A percentile compares a stretch with the other conserved stretches of the same genome.
These are phyloP conservation scores for Pygathrix nemaeus DNA, from an alignment of 2,113 vertebrate species.

Conservation along the genomic window DNA sequence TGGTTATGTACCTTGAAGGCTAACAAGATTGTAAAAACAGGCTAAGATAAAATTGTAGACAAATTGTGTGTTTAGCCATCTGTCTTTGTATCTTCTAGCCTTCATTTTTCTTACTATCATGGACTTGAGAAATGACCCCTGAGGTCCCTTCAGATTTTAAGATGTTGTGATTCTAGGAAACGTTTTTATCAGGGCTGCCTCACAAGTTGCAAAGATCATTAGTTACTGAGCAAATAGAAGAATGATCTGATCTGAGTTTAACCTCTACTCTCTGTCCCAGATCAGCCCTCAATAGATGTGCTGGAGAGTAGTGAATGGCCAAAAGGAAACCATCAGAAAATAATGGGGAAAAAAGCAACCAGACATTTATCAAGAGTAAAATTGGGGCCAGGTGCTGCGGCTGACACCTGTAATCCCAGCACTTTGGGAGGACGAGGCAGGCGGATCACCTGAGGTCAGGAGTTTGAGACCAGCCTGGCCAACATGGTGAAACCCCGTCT, in stretches of 20 bases:
- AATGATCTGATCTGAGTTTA: neutral
- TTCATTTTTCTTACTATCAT: constrained; percentile 15
- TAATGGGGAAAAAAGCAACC: neutral
- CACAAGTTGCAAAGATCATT: neutral
- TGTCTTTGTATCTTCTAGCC: neutral
- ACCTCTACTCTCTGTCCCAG: neutral
- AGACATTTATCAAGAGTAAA: neutral
- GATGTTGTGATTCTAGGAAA: neutral
- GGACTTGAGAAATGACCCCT: constrained; percentile 20
- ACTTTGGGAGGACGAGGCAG: too few relatives aligned
- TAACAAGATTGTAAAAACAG: neutral
- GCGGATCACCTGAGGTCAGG: too few relatives aligned
- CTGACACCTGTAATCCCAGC: too few relatives aligned
- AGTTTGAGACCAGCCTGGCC: too few relatives aligned
- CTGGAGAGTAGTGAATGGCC: neutral
- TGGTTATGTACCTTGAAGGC: neutral
- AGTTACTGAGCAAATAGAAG: neutral
- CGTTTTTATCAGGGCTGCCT: neutral
- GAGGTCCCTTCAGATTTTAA: constrained; percentile 9
- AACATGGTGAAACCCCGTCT: too few relatives aligned
- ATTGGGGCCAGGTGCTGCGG: too few relatives aligned
- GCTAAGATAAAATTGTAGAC: neutral
- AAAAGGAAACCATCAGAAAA: neutral
- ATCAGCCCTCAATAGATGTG: neutral
- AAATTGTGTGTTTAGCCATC: neutral